phyloP scores from a whole-genome alignment of 2,888 invertebrate species.

The Augochlorella aurata region DNA sequence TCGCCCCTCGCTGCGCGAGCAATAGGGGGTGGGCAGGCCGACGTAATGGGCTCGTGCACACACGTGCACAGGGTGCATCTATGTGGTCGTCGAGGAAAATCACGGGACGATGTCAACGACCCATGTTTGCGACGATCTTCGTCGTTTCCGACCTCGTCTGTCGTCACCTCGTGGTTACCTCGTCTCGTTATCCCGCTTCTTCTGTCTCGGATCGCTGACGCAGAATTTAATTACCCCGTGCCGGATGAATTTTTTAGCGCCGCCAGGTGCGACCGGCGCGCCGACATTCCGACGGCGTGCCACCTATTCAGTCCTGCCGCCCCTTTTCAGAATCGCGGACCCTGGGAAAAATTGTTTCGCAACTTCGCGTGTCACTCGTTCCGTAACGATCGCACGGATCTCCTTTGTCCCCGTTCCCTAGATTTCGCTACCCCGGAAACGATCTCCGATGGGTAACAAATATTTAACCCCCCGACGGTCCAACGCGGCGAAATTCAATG shows the following conservation, averaged over 20 bases:
- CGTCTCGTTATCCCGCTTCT: constrained; percentile 23
- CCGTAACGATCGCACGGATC: too few relatives aligned
- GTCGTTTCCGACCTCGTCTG: constrained; percentile 60
- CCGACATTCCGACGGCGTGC: background rate
- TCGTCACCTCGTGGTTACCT: constrained; percentile 27
- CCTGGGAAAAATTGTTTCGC: too few relatives aligned
- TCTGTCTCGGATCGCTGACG: background rate
- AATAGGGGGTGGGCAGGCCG: constrained; percentile 51
- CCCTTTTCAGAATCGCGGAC: background rate
- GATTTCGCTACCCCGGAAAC: too few relatives aligned
- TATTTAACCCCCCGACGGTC: too few relatives aligned
- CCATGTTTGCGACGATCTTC: constrained; percentile 60
- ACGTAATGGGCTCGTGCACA: constrained; percentile 63
- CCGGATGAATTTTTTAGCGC: background rate
- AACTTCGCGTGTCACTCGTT: too few relatives aligned
- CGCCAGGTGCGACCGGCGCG: background rate
- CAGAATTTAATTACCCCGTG: background rate
- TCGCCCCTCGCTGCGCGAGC: constrained; percentile 19
- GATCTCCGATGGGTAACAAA: too few relatives aligned
- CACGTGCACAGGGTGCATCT: constrained; percentile 68
- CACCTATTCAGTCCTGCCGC: background rate
- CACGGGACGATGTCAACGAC: constrained; percentile 79
- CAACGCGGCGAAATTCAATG: too few relatives aligned
- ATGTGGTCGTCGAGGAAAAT: constrained; percentile 76
- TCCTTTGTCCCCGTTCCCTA: too few relatives aligned